Conservation (phyloP, 1,140 invertebrate species). For the Wiebesia pumilae region DNA sequence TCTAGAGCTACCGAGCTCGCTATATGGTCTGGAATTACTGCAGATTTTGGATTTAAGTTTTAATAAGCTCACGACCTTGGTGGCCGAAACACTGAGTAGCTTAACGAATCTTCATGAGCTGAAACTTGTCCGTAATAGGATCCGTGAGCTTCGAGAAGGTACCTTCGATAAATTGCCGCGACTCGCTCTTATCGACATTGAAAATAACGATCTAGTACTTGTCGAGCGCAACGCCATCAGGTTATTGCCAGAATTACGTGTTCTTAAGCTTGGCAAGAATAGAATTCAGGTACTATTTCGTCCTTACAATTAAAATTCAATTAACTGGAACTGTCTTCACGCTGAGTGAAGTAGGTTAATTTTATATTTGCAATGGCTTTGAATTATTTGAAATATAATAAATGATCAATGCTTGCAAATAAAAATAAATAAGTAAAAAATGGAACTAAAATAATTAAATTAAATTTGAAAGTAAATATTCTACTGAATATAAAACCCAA, state of each 20-base stretch:
- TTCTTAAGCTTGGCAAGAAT: conserved; percentile 86
- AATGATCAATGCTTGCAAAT: no score
- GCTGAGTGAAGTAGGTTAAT: no score
- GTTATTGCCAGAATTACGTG: conserved; percentile 84
- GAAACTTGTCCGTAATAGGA: conserved; percentile 83
- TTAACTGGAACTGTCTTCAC: no score
- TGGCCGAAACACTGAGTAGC: conserved; percentile 80
- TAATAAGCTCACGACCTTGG: conserved; percentile 84
- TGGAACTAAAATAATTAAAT: no score
- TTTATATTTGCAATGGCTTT: no score
- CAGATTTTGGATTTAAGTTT: conserved; percentile 85
- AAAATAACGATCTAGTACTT: conserved; percentile 86
- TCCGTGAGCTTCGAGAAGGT: conserved; percentile 82
- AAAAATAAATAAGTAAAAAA: no score
- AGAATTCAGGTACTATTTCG: conserved; percentile 77
- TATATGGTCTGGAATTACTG: conserved; percentile 81
- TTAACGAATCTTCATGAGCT: conserved; percentile 81
- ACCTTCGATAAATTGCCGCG: conserved; percentile 83
- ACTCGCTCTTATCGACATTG: conserved; percentile 84
- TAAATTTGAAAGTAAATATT: no score
- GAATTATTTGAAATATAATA: no score
- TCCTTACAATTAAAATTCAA: background rate
- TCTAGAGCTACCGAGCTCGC: conserved; percentile 81
- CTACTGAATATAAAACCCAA: no score
- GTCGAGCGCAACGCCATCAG: conserved; percentile 86